These are phyloP conservation scores for Rutilus rutilus DNA, from an alignment of 2,113 vertebrate genomes.

Conservation along the genomic window DNA sequence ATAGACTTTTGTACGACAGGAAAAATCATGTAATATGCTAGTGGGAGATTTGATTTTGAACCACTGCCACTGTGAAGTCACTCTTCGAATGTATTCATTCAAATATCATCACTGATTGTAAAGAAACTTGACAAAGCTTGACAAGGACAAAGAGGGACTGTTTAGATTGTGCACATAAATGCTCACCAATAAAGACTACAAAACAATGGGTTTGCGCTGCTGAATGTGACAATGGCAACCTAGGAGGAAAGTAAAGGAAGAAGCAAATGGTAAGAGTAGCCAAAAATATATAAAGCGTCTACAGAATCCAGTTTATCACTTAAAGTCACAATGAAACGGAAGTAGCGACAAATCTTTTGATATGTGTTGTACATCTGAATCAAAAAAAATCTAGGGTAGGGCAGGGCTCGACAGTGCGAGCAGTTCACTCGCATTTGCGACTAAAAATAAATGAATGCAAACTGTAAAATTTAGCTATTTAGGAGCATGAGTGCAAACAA, in stretches of 20 bases:
- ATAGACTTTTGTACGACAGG: conserved; percentile 18
- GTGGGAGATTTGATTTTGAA: conserved; percentile 27
- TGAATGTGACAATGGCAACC: background rate
- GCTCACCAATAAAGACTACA: background rate
- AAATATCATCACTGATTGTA: conserved; percentile 39
- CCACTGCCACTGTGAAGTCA: conserved; percentile 5
- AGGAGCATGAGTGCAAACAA: too few relatives aligned
- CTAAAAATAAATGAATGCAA: too few relatives aligned
- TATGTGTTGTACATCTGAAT: background rate
- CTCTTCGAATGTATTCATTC: conserved; percentile 36
- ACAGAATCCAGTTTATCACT: background rate
- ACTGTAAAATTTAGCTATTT: too few relatives aligned
- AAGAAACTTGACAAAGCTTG: background rate
- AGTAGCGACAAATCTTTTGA: background rate
- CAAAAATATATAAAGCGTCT: background rate
- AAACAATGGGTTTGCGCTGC: background rate
- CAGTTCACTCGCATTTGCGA: too few relatives aligned
- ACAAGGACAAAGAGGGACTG: conserved; percentile 12
- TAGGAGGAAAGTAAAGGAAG: background rate
- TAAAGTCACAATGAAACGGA: background rate
- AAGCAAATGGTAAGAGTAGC: background rate
- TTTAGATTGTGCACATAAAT: background rate
- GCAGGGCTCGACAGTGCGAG: too few relatives aligned
- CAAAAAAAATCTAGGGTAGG: background rate
- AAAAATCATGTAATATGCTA: conserved; percentile 11